Evolutionary conservation across 2,113 vertebrate genomes (phyloP).

Genomic region (Clarias gariepinus): DNA sequence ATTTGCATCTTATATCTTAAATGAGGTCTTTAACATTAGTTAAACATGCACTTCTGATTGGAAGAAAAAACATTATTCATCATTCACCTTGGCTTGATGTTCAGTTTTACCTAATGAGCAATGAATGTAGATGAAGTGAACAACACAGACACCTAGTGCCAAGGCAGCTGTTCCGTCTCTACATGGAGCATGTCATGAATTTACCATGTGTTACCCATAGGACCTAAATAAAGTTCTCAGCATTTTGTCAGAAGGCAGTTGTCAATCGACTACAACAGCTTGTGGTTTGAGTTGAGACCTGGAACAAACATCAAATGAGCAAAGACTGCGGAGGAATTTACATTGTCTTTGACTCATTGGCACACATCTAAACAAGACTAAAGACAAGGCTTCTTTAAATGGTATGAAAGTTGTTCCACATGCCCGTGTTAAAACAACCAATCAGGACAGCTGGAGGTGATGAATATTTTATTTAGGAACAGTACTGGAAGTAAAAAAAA

Average conservation of each 20-base stretch:
- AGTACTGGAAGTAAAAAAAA: conserved; percentile 38
- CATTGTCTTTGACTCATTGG: neutral
- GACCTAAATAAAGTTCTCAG: conserved; percentile 67
- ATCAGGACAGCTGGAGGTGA: conserved; percentile 38
- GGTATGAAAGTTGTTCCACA: conserved; percentile 57
- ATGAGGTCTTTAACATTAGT: neutral
- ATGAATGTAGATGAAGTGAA: conserved; percentile 39
- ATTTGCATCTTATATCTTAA: neutral
- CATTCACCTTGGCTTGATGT: conserved; percentile 10
- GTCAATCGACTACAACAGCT: conserved; percentile 48
- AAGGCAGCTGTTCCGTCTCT: conserved; percentile 66
- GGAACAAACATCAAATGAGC: neutral
- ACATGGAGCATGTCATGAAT: conserved; percentile 56
- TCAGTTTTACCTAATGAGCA: conserved; percentile 17
- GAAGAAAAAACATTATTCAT: neutral
- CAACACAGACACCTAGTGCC: conserved; percentile 55
- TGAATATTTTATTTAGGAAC: conserved; percentile 56
- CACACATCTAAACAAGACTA: neutral
- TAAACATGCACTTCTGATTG: neutral
- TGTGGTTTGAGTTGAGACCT: conserved; percentile 15
- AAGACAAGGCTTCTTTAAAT: conserved; percentile 34
- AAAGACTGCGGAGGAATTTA: neutral
- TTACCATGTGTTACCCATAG: conserved; percentile 64
- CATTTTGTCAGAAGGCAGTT: conserved; percentile 54
- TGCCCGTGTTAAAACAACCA: conserved; percentile 46